Evolutionary conservation across 2,888 invertebrate genomes (phyloP).

Genomic region (Amiota communis): DNA sequence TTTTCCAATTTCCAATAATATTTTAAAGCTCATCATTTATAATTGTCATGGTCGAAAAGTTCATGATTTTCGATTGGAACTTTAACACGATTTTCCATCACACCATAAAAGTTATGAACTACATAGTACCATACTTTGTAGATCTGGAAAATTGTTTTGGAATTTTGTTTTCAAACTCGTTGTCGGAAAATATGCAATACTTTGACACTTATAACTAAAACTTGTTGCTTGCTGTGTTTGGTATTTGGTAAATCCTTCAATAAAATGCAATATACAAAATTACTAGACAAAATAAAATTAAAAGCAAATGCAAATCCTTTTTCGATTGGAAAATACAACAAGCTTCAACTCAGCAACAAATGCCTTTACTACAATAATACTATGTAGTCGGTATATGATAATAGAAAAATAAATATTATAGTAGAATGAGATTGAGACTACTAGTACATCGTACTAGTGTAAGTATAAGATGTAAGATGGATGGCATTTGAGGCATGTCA

Average conservation of each 20-base stretch:
- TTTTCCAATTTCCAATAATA: background rate
- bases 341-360: background rate
- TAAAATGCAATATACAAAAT: conserved; percentile 34
- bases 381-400: too few species aligned
- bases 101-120: too few species aligned
- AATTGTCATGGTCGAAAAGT: conserved; percentile 11
- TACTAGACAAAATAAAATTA: background rate
- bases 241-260: conserved; percentile 24
- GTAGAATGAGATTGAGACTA: background rate
- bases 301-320: background rate
- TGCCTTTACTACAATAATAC: background rate
- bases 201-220: conserved; percentile 34
- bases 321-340: background rate
- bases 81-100: conserved; percentile 36
- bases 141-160: too few species aligned
- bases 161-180: too few species aligned
- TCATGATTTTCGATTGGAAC: conserved; percentile 44
- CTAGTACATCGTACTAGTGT: background rate
- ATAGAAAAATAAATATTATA: background rate
- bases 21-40: conserved; percentile 3
- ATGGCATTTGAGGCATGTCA: too few species aligned
- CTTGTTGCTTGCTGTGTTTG: conserved; percentile 39
- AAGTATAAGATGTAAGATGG: background rate
- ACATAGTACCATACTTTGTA: too few species aligned
- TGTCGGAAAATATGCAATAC: too few species aligned